Evolutionary conservation across 1,140 invertebrate species (phyloP).

Genomic region (roundworm (Caenorhabditis elegans)): DNA sequence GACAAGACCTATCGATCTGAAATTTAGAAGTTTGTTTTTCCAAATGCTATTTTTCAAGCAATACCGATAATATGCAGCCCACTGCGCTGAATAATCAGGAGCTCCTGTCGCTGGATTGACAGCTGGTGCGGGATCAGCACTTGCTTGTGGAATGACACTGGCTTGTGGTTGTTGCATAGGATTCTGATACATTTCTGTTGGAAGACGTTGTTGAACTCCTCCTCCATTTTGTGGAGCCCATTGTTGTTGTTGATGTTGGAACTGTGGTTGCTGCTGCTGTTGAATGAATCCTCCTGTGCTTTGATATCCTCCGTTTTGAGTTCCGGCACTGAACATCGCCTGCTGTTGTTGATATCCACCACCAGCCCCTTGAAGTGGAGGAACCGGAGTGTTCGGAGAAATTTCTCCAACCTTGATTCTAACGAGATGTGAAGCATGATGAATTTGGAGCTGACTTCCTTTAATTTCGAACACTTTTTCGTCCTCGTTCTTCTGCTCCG

Average conservation of each 20-base stretch:
- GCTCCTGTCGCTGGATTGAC: constrained; percentile 71
- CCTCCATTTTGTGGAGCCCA: constrained; percentile 56
- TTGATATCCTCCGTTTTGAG: background rate
- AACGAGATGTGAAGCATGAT: constrained; percentile 90
- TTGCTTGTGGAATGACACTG: constrained; percentile 67
- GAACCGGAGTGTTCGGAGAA: constrained; percentile 61
- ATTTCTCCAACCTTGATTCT: constrained; percentile 84
- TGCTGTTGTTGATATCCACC: background rate
- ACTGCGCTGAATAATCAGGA: constrained; percentile 91
- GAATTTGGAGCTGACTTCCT: constrained; percentile 87
- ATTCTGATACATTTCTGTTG: background rate
- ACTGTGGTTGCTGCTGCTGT: background rate
- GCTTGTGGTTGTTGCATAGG: background rate
- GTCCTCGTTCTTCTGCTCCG: constrained; percentile 75
- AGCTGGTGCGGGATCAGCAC: constrained; percentile 46
- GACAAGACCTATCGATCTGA: constrained; percentile 81
- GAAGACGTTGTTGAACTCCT: background rate
- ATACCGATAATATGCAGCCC: constrained; percentile 95
- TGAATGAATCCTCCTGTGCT: background rate
- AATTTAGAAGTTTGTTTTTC: background rate
- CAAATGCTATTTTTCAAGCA: no score
- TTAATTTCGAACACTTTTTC: constrained; percentile 77
- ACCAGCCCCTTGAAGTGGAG: constrained; percentile 50
- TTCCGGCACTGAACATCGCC: background rate
- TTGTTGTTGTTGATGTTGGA: background rate